These are phyloP conservation scores for Anthophora plumipes DNA, from an alignment of 2,888 invertebrate species.

Conservation along the genomic window DNA sequence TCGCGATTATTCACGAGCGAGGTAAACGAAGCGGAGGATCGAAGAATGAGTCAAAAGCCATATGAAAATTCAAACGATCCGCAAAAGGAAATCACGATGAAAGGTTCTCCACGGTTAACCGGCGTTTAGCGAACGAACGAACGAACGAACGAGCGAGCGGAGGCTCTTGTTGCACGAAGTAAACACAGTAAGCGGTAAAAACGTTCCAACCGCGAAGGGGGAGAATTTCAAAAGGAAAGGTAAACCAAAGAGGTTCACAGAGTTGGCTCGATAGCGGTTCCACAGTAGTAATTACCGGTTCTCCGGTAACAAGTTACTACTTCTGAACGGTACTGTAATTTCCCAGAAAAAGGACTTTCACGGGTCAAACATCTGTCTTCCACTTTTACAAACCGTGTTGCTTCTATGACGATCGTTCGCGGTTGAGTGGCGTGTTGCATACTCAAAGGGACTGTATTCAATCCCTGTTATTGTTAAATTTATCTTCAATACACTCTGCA, in stretches of 20 bases:
- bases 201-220: constrained; percentile 52
- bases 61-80: constrained; percentile 42
- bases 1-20: constrained; percentile 26
- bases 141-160: neutral
- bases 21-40: constrained; percentile 27
- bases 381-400: constrained; percentile 23
- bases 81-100: constrained; percentile 59
- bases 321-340: constrained; percentile 64
- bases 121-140: constrained; percentile 54
- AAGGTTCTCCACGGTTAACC: constrained; percentile 66
- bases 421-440: neutral
- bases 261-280: constrained; percentile 66
- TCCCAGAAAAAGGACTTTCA: constrained; percentile 56
- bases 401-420: neutral
- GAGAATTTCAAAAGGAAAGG: constrained; percentile 70
- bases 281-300: constrained; percentile 69
- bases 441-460: neutral
- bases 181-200: constrained; percentile 65
- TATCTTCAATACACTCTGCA: neutral
- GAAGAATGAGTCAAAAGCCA: constrained; percentile 38
- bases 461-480: constrained; percentile 6
- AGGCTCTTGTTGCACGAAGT: constrained; percentile 36
- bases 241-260: constrained; percentile 68
- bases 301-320: constrained; percentile 69
- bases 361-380: constrained; percentile 58